phyloP scores from a whole-genome alignment of 2,888 invertebrate genomes.

The Caenorhabditis sp. region DNA sequence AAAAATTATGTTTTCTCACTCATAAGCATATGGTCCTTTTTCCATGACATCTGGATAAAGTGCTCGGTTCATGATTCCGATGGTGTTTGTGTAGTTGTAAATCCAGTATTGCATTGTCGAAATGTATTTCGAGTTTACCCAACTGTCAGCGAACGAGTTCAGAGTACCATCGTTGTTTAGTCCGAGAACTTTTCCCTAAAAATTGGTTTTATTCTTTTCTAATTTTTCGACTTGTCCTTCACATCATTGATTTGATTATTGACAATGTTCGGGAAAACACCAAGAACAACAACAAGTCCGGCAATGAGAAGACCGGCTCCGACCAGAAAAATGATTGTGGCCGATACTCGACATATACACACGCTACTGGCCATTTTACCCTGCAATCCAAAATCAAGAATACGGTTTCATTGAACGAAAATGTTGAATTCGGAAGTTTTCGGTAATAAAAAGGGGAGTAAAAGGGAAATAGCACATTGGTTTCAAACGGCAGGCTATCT shows the following conservation, averaged over 20 bases:
- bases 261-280: constrained; percentile 67
- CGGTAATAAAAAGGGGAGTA: constrained; percentile 18
- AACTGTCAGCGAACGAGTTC: constrained; percentile 71
- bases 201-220: neutral
- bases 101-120: constrained; percentile 70
- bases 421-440: constrained; percentile 15
- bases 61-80: constrained; percentile 74
- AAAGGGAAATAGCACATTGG: constrained; percentile 12
- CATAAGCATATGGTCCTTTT: constrained; percentile 75
- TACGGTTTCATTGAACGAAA: too few species aligned
- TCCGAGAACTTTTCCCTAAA: constrained; percentile 72
- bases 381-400: constrained; percentile 28
- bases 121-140: constrained; percentile 68
- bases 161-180: constrained; percentile 70
- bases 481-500: constrained; percentile 49
- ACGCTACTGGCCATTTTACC: constrained; percentile 51
- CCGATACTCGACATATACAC: constrained; percentile 52
- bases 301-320: constrained; percentile 68
- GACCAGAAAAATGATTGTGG: constrained; percentile 61
- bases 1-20: constrained; percentile 66
- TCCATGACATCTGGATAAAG: constrained; percentile 73
- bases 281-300: constrained; percentile 71
- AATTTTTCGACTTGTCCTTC: neutral
- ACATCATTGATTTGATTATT: constrained; percentile 69
- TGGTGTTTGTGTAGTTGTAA: constrained; percentile 74